Base-by-base conservation (phyloP, 2,888 invertebrate genomes). In the Drosophila differens region DNA sequence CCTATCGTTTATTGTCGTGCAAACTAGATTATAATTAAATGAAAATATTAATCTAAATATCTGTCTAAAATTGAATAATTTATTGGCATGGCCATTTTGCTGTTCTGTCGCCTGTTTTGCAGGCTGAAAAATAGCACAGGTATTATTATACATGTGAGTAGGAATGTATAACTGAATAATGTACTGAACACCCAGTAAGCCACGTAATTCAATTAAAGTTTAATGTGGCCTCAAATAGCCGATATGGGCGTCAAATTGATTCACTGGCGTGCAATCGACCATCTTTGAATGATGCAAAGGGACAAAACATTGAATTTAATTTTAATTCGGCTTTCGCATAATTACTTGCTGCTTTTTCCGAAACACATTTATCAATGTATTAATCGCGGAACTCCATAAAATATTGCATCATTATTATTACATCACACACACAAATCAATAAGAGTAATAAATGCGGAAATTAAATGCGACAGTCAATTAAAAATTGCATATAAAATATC, bases 171-270 rank as follows among this genome's bases (percentile, higher is more conserved):
- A 7, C 30, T 30, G 30, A 30, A 30, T 64, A 73, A 62, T 67
- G 4, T 55, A 67, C 47, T 61, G 67, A 63, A 66, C 67, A 49
- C 44, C 52, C 53, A 59, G 61, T 25, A 49, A 57, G 52, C 37
- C 62, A 65, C 54, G 57, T 78, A 74, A 82, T 85, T 81, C 55
- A 85, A 85, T 88, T 77, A 74, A 83, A 83, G 72, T 76, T 74
- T 74, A 80, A 80, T 81, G 75, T 72, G 63, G 72, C 70, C 67
- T 75, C 74, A 68, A 74, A 74, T 62, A 70, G 66, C 58, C 54
- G 49, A 53, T 33, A 65, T 59, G 72, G 68, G 69, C 73, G 63
- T 62, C 53, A 68, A 74, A 74, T 70, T 80, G 81, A 77, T 80
- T 63, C 60, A 77, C 66, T 49, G 62, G 44, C 37, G 47, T 52